Evolutionary conservation across 2,113 vertebrate species (phyloP).

Genomic region (Passer montanus): DNA sequence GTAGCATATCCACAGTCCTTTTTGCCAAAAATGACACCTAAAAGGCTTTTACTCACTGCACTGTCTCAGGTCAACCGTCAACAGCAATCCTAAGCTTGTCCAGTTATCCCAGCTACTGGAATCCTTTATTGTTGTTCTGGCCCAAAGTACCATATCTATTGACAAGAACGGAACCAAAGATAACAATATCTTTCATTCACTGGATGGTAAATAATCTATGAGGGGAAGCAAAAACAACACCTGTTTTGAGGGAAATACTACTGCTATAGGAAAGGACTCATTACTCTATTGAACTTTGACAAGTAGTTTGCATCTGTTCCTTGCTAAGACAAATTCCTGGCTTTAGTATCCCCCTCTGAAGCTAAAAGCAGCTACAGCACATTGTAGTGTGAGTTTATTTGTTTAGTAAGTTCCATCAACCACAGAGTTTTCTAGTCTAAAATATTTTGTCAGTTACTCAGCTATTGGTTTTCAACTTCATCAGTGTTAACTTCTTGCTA

Average conservation of each 20-base stretch:
- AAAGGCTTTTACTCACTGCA: background rate
- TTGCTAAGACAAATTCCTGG: background rate
- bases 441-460: background rate
- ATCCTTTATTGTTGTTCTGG: background rate
- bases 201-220: background rate
- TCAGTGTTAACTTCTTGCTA: background rate
- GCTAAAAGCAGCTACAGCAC: background rate
- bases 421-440: background rate
- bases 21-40: background rate
- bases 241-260: background rate
- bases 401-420: background rate
- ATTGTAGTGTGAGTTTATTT: background rate
- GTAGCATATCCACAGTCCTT: background rate
- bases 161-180: background rate
- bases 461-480: fast-evolving
- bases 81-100: background rate
- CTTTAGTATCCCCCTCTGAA: background rate
- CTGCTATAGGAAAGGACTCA: background rate
- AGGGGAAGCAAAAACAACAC: background rate
- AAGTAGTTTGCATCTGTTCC: background rate
- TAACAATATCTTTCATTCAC: background rate
- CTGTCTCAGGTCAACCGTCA: background rate
- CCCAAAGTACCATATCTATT: background rate
- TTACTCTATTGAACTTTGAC: background rate
- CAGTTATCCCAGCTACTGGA: background rate